Evolutionary conservation across 2,888 invertebrate species (phyloP).

Genomic region (Mesorhabditis belari): DNA sequence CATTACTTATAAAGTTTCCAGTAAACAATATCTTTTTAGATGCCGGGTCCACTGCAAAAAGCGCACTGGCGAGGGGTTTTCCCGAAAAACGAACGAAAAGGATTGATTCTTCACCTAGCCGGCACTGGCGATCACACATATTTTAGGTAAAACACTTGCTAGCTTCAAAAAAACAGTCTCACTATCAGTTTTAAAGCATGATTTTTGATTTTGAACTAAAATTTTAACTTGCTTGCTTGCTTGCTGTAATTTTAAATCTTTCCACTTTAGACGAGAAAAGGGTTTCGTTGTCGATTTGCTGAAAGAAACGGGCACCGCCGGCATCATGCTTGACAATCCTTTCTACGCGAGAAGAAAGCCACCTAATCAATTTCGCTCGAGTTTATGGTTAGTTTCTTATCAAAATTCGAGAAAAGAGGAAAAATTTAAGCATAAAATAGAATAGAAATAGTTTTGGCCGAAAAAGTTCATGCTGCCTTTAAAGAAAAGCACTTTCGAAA

Average conservation of each 20-base stretch:
- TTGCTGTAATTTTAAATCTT: neutral
- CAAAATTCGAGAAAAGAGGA: neutral
- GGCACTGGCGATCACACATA: slow-evolving; percentile 86
- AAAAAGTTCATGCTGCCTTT: no score
- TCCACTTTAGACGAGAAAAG: slow-evolving; percentile 72
- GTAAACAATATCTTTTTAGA: neutral
- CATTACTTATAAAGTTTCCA: no score
- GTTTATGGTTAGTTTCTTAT: no score
- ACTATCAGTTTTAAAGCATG: neutral
- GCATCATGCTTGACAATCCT: slow-evolving; percentile 90
- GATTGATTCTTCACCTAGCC: slow-evolving; percentile 74
- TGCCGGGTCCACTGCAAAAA: slow-evolving; percentile 8
- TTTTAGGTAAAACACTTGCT: slow-evolving; percentile 69
- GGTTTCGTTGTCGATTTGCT: slow-evolving; percentile 83
- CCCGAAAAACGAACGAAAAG: slow-evolving; percentile 14
- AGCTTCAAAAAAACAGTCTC: neutral
- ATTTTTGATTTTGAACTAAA: neutral
- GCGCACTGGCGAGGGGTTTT: slow-evolving; percentile 33
- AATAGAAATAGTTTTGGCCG: no score
- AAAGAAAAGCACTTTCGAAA: no score
- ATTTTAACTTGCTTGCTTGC: slow-evolving; percentile 4
- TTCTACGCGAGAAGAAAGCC: slow-evolving; percentile 64
- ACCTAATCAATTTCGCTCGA: slow-evolving; percentile 34
- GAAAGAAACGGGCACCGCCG: slow-evolving; percentile 80
- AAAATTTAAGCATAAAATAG: no score